These are phyloP conservation scores for Pachypsylla venusta DNA, from an alignment of 1,140 invertebrate genomes.

Conservation along the genomic window DNA sequence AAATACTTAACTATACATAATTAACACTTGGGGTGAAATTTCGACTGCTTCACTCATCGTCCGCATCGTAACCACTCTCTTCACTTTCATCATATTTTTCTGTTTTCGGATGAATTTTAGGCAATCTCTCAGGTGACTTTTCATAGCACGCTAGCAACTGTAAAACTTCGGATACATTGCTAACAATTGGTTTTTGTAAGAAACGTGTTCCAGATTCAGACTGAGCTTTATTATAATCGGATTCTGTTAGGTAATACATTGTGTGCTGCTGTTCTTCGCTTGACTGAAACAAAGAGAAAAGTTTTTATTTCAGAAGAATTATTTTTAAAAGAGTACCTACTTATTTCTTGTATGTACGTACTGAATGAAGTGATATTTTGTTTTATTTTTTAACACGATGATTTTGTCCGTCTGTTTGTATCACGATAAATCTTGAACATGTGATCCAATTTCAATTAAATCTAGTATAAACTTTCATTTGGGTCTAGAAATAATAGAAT, in stretches of 20 bases:
- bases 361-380: too few relatives aligned
- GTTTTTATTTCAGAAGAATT: too few relatives aligned
- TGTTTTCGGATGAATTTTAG: neutral
- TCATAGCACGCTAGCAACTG: neutral
- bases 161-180: neutral
- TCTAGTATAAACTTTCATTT: too few relatives aligned
- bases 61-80: constrained; percentile 6
- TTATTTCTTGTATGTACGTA: too few relatives aligned
- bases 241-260: neutral
- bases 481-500: too few relatives aligned
- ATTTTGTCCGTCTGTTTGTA: too few relatives aligned
- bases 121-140: neutral
- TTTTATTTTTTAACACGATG: too few relatives aligned
- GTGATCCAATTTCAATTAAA: too few relatives aligned
- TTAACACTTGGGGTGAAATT: neutral
- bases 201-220: neutral
- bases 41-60: neutral
- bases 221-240: neutral
- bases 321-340: too few relatives aligned
- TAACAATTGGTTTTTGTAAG: neutral
- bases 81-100: constrained; percentile 8
- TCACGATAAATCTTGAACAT: too few relatives aligned
- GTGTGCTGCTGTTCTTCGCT: neutral
- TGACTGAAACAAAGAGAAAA: neutral
- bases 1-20: too few relatives aligned